Evolutionary conservation across 2,797 vertebrate species (phyloP).

Genomic region (Microtus agrestis): DNA sequence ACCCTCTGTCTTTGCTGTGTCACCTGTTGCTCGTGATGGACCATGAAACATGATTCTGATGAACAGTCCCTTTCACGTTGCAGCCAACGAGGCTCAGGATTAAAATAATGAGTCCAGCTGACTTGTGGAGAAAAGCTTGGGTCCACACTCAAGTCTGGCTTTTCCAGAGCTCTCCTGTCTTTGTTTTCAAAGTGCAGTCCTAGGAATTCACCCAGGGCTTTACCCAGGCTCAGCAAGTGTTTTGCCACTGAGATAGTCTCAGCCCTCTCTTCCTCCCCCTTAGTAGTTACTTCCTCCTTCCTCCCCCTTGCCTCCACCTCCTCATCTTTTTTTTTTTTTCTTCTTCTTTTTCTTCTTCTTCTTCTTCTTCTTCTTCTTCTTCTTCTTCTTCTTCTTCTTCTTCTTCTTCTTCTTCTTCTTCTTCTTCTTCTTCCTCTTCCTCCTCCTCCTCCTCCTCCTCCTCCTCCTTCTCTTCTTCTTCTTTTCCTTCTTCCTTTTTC

Average conservation of each 20-base stretch:
- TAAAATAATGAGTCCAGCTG: background rate
- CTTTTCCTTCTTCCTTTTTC: background rate
- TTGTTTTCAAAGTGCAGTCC: background rate
- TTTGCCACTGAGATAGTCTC: background rate
- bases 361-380: background rate
- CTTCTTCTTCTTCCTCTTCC: too few relatives aligned
- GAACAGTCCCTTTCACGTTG: background rate
- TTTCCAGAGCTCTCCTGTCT: background rate
- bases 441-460: accelerated
- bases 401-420: accelerated
- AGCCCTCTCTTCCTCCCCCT: background rate
- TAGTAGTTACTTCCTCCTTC: too few relatives aligned
- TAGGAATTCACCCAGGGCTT: background rate
- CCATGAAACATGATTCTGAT: background rate
- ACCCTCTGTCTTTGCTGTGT: background rate
- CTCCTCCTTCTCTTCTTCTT: background rate
- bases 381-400: background rate
- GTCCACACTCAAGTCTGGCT: background rate
- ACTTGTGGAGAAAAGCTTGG: background rate
- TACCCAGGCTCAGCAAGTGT: background rate
- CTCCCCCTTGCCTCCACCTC: too few relatives aligned
- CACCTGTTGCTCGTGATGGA: background rate
- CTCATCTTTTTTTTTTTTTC: background rate
- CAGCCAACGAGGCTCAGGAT: background rate
- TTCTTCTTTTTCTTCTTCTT: too few relatives aligned